Base-by-base conservation (phyloP, 92 coral and sea anemone species). In the Porites cylindrica region DNA sequence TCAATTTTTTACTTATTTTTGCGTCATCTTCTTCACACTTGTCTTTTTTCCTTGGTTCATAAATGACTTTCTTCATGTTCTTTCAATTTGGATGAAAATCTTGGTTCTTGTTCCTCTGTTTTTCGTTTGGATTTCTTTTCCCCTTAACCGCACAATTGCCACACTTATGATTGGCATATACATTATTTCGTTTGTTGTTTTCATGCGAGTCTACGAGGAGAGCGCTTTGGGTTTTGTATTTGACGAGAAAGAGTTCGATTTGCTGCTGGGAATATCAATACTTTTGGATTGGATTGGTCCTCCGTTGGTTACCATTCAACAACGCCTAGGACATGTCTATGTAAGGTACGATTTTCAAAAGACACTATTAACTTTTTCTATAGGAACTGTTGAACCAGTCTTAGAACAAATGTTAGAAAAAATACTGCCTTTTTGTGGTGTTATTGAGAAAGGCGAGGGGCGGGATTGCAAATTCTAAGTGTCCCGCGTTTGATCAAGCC, bases 21-120 rank as follows among this genome's bases (percentile, higher is more conserved):
- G 81, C 16, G 21, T 77, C 0, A n/a, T 38, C 11, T 10, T 70
- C 8, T 76, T 85, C 23, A 84, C 66, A 13, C 47, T 85, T 23
- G 43, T 78, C 51, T 77, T 85, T 85, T n/a, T 74, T 11, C 89
- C 89, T 6, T 85, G 89, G 89, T 85, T 76, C 58, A 65, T 85
- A 59, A 32, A 85, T 20, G 63, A 61, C 13, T 85, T 50, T 24
- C 66, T 85, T 13, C 58, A 26, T 12, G 11, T 21, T 17, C 12
- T 61, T 47, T 70, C 82, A 19, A 19, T 4, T 21, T 18, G 23
- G 51, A n/a, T 78, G 17, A 80, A 79, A 72, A 8, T 70, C 1
- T 1, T 19, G 12, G n/a, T 69, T 7, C 4, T 79, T 50, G 10
- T 80, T 1, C 60, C 76, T 21, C 10, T 66, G 7, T n/a, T 58